Evolutionary conservation across 23 tunicate species (phyloP), one percentile per base, ranked within the genome.

Genomic region (Halocynthia roretzi): DNA sequence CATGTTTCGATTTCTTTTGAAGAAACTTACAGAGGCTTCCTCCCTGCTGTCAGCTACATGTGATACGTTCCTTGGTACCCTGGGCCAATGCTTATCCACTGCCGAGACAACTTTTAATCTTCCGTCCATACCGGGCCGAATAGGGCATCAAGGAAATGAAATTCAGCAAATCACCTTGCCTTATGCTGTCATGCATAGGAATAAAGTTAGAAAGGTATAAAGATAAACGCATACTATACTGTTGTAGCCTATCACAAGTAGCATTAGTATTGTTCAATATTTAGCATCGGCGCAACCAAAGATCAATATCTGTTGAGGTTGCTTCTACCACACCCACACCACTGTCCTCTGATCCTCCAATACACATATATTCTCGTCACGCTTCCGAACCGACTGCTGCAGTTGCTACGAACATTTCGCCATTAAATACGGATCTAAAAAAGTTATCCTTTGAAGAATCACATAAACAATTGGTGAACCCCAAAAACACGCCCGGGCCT

Each of bases 41-140:
- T 62, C 78, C 10, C 50, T 93, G n/a, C 83, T 93, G 12, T 83
- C 94, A 5, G 74, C 86, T 6, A 87, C 93, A 8, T 93, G 98
- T 72, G 93, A 93, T 70, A 93, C 98, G 14, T 93, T 93, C 77
- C 83, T 93, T 21, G 78, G 84, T 48, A 70, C 94, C 8, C 53
- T 93, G 56, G 82, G 80, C 4, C 58, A 83, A 15, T 83, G 93
- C 61, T 52, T 93, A 14, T 64, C 63, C n/a, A 62, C 87, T 1
- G 81, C 93, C 57, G 98, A 93, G 50, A 50, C 69, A 5, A 71
- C 74, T 7, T 67, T 88, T 50, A 55, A 56, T 19, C 76, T 56
- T 10, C 80, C 82, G 12, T 11, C 82, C 8, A 54, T 80, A n/a
- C 83, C 70, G 44, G 70, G 76, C 11, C 81, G 65, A 12, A 40